These are phyloP conservation scores for Agrochola lota DNA, from an alignment of 2,888 invertebrate species.

Conservation along the genomic window DNA sequence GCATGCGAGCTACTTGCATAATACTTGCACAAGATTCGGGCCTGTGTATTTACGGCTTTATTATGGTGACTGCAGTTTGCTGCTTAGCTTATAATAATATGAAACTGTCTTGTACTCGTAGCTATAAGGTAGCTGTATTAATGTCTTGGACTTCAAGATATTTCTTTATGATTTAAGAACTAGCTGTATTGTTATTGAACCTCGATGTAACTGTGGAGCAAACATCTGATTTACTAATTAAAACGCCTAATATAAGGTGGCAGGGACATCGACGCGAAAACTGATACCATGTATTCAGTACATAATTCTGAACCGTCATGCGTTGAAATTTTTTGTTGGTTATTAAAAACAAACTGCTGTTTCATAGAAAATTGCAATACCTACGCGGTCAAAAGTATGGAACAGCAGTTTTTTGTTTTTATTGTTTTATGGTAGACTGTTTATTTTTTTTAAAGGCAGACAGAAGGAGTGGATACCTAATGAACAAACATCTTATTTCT, in stretches of 20 bases:
- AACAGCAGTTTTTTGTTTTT: too few species aligned
- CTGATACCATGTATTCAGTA: too few species aligned
- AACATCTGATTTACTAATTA: constrained; percentile 41
- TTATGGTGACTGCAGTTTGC: not conserved
- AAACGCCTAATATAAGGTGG: not conserved
- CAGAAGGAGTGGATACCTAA: not conserved
- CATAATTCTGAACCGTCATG: too few species aligned
- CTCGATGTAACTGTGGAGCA: not conserved
- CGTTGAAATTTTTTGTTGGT: too few species aligned
- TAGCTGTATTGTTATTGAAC: constrained; percentile 9
- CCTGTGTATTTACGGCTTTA: not conserved
- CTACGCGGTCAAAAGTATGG: too few species aligned
- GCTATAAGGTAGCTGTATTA: constrained; percentile 15
- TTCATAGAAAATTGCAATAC: too few species aligned
- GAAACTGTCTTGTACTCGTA: constrained; percentile 22
- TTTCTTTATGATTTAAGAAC: not conserved
- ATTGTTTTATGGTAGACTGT: too few species aligned
- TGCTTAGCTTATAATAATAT: constrained; percentile 6
- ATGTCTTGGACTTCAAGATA: constrained; percentile 12
- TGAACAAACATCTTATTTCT: not conserved
- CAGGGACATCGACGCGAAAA: too few species aligned
- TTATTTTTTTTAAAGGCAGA: too few species aligned
- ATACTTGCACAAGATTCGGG: not conserved
- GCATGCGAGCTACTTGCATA: not conserved
- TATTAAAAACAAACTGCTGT: too few species aligned